Percentiles rank a stretch among this genome's conserved stretches.
These are phyloP conservation scores for Drosophila macrospina DNA, from an alignment of 2,888 invertebrate species.

Conservation along the genomic window DNA sequence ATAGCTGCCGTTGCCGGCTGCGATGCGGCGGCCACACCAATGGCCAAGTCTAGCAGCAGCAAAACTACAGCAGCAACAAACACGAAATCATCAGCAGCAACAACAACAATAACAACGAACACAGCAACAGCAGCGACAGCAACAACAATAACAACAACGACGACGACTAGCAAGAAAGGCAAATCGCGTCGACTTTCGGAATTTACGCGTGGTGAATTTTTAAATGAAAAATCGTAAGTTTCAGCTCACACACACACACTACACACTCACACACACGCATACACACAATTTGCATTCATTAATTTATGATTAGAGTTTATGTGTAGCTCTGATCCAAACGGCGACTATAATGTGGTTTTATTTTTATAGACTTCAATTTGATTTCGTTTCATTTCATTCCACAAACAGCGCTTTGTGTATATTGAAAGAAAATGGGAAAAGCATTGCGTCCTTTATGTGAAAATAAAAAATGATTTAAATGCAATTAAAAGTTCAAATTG, in stretches of 20 bases:
- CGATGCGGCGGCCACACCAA: slow-evolving; percentile 55
- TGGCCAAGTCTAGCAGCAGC: slow-evolving; percentile 56
- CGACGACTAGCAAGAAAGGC: slow-evolving; percentile 78
- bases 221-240: slow-evolving; percentile 86
- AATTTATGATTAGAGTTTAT: slow-evolving; percentile 50
- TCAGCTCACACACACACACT: slow-evolving; percentile 22
- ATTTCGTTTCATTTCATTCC: slow-evolving; percentile 28
- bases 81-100: slow-evolving; percentile 37
- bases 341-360: slow-evolving; percentile 14
- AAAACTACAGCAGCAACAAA: slow-evolving; percentile 34
- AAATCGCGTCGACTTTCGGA: slow-evolving; percentile 86
- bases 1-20: slow-evolving; percentile 41
- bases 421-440: neutral
- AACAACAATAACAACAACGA: slow-evolving; percentile 33
- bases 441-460: neutral
- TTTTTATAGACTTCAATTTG: slow-evolving; percentile 14
- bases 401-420: slow-evolving; percentile 2
- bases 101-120: slow-evolving; percentile 31
- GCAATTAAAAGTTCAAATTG: too few species aligned
- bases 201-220: slow-evolving; percentile 86
- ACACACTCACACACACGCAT: slow-evolving; percentile 11
- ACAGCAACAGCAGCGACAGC: slow-evolving; percentile 31
- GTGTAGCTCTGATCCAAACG: slow-evolving; percentile 5
- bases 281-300: slow-evolving; percentile 42
- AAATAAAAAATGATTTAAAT: neutral